Base-by-base conservation (phyloP, 2,888 invertebrate genomes). In the Automeris io region DNA sequence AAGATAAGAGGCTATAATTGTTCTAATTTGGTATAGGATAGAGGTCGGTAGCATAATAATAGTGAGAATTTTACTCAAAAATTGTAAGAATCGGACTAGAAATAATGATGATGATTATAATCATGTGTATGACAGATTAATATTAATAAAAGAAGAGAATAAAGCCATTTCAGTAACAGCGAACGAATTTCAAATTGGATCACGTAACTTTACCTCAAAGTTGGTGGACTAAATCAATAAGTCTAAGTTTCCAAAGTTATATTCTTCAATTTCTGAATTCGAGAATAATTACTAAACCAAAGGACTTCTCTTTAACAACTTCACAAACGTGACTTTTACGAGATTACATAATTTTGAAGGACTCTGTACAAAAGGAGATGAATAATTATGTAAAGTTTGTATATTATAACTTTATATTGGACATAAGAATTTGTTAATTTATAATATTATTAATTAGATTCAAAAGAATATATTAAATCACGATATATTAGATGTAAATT, bases 161-260 rank as follows among this genome's bases (percentile, higher is more conserved):
- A 41, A 48, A 46, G 39, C 36, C 41, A 40, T 47, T 42, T 39
- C 42, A 40, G 41, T 47, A 48, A 51, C 46, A 42, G 43, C 35
- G 29, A 39, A 48, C 46, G 47, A 47, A 50, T 50, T 46, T 39
- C 37, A 54, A 54, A 53, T 54, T 48, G 45, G 51, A 54, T 52
- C 51, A 53, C 51, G 48, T 44, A 54, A 54, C 52, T 51, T 49
- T 39, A 43, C 40, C 41, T 42, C 44, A 47, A 47, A 51, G 46
- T 47, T 46, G 45, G 39, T 36, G 45, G 52, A 49, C 46, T 46
- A 45, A 53, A 57, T 53, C 54, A 53, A 57, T 53, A 56, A 49
- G 44, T 42, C 37, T 50, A 47, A 51, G 43, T 49, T 50, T 40
- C 40, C 39, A 39, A 47, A 33, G 36, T 50, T 46, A 41, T 46